Conservation (phyloP, 2,113 vertebrate species). For the Bettongia penicillata region DNA sequence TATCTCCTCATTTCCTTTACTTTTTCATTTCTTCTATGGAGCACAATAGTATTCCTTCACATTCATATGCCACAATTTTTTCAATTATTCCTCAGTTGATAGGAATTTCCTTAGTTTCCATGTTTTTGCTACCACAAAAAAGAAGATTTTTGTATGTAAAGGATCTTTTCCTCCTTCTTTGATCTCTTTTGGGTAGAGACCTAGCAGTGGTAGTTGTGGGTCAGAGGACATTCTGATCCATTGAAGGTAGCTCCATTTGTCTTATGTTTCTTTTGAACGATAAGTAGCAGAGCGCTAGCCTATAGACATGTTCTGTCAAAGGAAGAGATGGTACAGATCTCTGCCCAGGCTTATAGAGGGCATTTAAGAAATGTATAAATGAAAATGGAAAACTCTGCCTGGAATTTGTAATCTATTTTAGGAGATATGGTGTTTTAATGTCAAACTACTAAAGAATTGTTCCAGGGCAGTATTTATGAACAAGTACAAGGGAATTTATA, state of each 20-base stretch:
- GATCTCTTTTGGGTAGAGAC: background rate
- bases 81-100: background rate
- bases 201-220: background rate
- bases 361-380: background rate
- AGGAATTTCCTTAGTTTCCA: background rate
- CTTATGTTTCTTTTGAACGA: background rate
- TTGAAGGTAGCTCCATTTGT: background rate
- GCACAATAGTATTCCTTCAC: background rate
- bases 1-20: background rate
- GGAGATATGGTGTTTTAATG: background rate
- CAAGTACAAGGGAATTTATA: background rate
- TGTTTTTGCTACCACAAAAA: background rate
- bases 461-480: background rate
- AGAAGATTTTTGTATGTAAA: background rate
- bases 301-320: background rate
- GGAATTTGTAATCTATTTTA: background rate
- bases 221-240: background rate
- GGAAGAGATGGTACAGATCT: background rate
- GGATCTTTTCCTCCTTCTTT: background rate
- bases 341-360: background rate
- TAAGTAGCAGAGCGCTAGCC: background rate
- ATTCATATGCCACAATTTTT: background rate
- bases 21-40: background rate
- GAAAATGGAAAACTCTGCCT: background rate
- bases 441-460: background rate